Evolutionary conservation across 1,140 invertebrate species (phyloP).

Genomic region (Pachypsylla venusta): DNA sequence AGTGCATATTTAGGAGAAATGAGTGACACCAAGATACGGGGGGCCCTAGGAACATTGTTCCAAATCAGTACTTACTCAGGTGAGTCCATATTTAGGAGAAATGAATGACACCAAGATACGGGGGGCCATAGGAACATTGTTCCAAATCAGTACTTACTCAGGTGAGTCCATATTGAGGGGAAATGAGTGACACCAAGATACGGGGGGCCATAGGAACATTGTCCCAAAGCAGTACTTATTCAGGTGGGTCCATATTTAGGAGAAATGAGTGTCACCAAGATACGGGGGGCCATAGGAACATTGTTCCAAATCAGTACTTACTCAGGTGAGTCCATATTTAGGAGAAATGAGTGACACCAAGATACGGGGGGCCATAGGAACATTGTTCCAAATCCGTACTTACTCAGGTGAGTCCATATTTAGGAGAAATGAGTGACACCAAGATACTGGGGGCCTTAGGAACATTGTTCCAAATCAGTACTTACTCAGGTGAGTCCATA

Average conservation of each 20-base stretch:
- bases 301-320: conserved; percentile 18
- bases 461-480: conserved; percentile 16
- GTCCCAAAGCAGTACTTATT: conserved; percentile 17
- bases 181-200: conserved; percentile 45
- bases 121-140: conserved; percentile 18
- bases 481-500: conserved; percentile 41
- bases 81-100: conserved; percentile 61
- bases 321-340: conserved; percentile 44
- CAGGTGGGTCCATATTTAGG: conserved; percentile 53
- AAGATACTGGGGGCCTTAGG: conserved; percentile 18
- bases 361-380: conserved; percentile 18
- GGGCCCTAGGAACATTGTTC: conserved; percentile 18
- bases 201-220: conserved; percentile 18
- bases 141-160: conserved; percentile 17
- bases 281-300: conserved; percentile 18
- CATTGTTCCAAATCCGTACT: conserved; percentile 16
- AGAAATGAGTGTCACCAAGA: conserved; percentile 48
- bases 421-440: conserved; percentile 60
- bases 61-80: conserved; percentile 17
- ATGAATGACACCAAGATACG: conserved; percentile 40
- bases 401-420: conserved; percentile 39
- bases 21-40: conserved; percentile 33
- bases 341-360: conserved; percentile 56
- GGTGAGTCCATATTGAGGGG: conserved; percentile 53
- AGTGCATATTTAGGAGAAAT: conserved; percentile 75